phyloP scores from a whole-genome alignment of 2,113 vertebrate species.

The Pogonocichla stellata region DNA sequence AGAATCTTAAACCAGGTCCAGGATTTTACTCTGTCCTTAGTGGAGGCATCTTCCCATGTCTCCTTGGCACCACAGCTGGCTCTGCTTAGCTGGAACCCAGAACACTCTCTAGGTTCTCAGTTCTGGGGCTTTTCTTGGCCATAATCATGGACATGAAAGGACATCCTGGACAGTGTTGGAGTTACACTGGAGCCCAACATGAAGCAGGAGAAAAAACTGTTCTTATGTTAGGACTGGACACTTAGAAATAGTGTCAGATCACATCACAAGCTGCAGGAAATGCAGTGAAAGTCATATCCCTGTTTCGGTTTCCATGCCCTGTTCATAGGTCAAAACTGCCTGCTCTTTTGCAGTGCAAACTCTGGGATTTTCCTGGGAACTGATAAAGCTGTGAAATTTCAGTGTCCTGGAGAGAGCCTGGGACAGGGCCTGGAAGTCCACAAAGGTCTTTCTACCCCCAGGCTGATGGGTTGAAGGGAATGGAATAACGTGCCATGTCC shows the following conservation, averaged over 20 bases:
- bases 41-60: background rate
- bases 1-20: background rate
- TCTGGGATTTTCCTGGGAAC: background rate
- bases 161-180: background rate
- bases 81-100: background rate
- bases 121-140: background rate
- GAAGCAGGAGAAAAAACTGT: background rate
- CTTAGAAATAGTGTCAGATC: background rate
- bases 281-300: background rate
- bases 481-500: rapidly evolving
- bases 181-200: background rate
- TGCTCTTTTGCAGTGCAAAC: background rate
- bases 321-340: background rate
- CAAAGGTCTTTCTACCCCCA: background rate
- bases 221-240: background rate
- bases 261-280: background rate
- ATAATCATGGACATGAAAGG: background rate
- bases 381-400: background rate
- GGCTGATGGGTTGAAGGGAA: background rate
- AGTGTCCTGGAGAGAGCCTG: background rate
- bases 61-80: background rate
- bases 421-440: background rate
- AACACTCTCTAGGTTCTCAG: background rate
- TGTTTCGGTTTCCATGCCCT: rapidly evolving
- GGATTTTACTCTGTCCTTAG: background rate